These are phyloP conservation scores for Lates japonicus DNA, from an alignment of 2,797 vertebrate genomes.

Conservation along the genomic window DNA sequence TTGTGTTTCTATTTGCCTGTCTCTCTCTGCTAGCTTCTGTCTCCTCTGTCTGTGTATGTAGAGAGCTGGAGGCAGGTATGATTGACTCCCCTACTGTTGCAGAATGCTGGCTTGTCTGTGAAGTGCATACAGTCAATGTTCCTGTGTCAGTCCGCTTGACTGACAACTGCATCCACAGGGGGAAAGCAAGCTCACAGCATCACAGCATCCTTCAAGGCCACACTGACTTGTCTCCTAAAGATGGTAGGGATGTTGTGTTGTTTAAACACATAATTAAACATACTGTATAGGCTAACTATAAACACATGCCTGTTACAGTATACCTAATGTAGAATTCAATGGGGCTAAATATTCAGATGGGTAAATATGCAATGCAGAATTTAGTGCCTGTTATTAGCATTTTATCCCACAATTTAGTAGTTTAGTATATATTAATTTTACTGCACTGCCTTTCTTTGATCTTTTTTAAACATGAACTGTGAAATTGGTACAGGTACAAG, in stretches of 20 bases:
- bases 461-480: not conserved
- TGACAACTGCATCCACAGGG: conserved; percentile 42
- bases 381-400: not conserved
- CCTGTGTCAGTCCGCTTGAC: conserved; percentile 46
- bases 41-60: conserved; percentile 21
- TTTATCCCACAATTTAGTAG: not conserved
- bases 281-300: not conserved
- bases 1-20: conserved; percentile 28
- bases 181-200: conserved; percentile 30
- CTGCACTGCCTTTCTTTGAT: not conserved
- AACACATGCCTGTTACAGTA: no score
- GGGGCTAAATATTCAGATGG: not conserved
- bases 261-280: not conserved
- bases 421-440: not conserved
- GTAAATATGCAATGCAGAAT: not conserved
- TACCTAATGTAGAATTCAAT: not conserved
- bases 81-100: conserved; percentile 53
- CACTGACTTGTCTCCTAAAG: conserved; percentile 2
- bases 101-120: conserved; percentile 44
- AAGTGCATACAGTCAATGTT: conserved; percentile 54
- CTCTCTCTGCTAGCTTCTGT: conserved; percentile 26
- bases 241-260: not conserved
- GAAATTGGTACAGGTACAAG: not conserved
- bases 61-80: conserved; percentile 43
- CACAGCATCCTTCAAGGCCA: conserved; percentile 15